Evolutionary conservation across 2,797 vertebrate genomes (phyloP).

Genomic region (Picus viridis): DNA sequence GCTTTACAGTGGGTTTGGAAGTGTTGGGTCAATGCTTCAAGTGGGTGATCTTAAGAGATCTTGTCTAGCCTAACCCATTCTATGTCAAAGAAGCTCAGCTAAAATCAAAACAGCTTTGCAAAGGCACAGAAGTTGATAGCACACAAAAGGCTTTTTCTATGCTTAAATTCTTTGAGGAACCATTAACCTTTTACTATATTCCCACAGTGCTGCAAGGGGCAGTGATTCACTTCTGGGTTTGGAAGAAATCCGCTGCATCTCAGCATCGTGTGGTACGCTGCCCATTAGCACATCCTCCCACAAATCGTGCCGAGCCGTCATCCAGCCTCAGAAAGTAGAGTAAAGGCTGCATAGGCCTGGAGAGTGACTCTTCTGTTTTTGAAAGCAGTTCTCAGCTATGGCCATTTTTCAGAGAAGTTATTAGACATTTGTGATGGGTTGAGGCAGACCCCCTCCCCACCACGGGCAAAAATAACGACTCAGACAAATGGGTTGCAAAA

Average conservation of each 20-base stretch:
- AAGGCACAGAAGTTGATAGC: not conserved
- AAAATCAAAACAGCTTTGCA: not conserved
- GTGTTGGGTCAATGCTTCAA: too few relatives aligned
- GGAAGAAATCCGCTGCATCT: not conserved
- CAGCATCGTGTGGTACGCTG: not conserved
- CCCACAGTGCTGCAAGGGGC: not conserved
- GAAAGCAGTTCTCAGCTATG: not conserved
- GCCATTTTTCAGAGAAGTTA: not conserved
- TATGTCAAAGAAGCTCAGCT: not conserved
- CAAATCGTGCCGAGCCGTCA: not conserved
- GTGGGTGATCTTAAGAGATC: too few relatives aligned
- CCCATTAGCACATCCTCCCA: not conserved
- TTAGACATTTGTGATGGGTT: not conserved
- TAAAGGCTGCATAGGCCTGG: not conserved
- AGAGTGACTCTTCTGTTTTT: fast-evolving
- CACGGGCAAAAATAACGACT: too few relatives aligned
- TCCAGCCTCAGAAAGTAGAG: not conserved
- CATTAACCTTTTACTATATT: not conserved
- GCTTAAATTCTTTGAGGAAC: not conserved
- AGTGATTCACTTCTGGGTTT: not conserved
- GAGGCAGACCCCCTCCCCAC: too few relatives aligned
- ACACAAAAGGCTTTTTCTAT: not conserved
- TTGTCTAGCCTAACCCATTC: not conserved
- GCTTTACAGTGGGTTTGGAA: too few relatives aligned
- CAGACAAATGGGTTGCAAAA: too few relatives aligned